These are phyloP conservation scores for Zaprionus ghesquierei DNA, from an alignment of 1,140 invertebrate species.

Conservation along the genomic window DNA sequence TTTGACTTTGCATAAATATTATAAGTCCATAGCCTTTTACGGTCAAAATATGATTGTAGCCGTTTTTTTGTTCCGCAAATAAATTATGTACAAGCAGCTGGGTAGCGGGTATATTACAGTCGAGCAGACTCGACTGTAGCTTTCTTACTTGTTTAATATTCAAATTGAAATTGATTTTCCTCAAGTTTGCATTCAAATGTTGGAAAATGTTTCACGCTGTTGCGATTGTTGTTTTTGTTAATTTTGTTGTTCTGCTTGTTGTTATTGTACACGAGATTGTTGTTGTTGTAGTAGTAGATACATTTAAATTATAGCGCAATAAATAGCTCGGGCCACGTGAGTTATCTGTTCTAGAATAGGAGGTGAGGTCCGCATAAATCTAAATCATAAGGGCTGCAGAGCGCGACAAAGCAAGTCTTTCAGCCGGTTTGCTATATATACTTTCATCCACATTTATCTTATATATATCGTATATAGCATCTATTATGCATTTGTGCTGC, in stretches of 20 bases:
- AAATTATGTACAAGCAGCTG: no score
- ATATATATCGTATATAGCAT: neutral
- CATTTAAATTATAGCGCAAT: slow-evolving; percentile 35
- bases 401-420: slow-evolving; percentile 20
- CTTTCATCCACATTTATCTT: neutral
- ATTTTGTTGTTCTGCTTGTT: slow-evolving; percentile 26
- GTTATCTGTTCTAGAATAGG: slow-evolving; percentile 14
- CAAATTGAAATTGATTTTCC: slow-evolving; percentile 48
- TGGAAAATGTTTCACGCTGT: slow-evolving; percentile 55
- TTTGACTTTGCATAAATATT: no score
- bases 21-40: no score
- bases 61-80: no score
- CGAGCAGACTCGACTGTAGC: no score
- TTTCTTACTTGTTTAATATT: no score
- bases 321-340: slow-evolving; percentile 5
- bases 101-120: no score
- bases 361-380: neutral
- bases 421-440: slow-evolving; percentile 10
- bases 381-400: slow-evolving; percentile 27
- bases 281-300: neutral
- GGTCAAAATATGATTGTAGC: no score
- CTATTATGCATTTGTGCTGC: no score
- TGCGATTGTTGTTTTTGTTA: slow-evolving; percentile 28
- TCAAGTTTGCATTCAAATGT: slow-evolving; percentile 64
- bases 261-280: slow-evolving; percentile 7